Percentiles rank a stretch among this genome's conserved stretches.
Evolutionary conservation across 2,797 vertebrate species (phyloP).

Genomic region (Cryptoblepharus egeriae): DNA sequence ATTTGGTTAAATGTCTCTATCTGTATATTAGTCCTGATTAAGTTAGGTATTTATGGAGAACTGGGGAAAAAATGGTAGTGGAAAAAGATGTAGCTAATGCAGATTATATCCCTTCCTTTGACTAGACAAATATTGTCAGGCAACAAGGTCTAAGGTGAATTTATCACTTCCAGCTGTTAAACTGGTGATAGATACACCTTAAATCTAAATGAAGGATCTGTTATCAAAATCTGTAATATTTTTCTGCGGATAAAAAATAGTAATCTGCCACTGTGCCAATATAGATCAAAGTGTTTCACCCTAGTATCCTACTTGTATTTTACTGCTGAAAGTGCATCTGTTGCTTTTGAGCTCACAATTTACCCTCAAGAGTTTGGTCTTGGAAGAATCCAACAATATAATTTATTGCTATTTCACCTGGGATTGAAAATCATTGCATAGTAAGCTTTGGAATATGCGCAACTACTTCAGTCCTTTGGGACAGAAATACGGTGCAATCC

Average conservation of each 20-base stretch:
- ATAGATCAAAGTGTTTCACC: not conserved
- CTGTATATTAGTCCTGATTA: not conserved
- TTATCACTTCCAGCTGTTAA: not conserved
- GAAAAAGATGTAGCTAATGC: not conserved
- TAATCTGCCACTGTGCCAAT: not conserved
- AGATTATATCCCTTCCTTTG: not conserved
- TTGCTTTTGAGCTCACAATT: too few relatives aligned
- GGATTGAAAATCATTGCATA: too few relatives aligned
- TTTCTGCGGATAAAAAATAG: not conserved
- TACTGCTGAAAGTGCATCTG: not conserved
- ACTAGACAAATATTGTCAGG: not conserved
- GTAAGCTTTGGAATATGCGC: too few relatives aligned
- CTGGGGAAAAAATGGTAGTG: not conserved
- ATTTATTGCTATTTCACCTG: too few relatives aligned
- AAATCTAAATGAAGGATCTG: not conserved
- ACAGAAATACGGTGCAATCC: too few relatives aligned
- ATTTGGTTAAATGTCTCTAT: not conserved
- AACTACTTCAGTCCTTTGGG: too few relatives aligned
- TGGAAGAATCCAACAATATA: too few relatives aligned
- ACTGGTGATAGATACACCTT: not conserved
- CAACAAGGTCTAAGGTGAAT: too few relatives aligned
- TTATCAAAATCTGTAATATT: not conserved
- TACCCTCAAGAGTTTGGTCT: too few relatives aligned
- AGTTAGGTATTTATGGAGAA: not conserved
- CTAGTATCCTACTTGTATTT: not conserved